A percentile compares a stretch with the other conserved stretches of the same genome.
Evolutionary conservation across 2,797 vertebrate species (phyloP).

Genomic region (Ceryle rudis): DNA sequence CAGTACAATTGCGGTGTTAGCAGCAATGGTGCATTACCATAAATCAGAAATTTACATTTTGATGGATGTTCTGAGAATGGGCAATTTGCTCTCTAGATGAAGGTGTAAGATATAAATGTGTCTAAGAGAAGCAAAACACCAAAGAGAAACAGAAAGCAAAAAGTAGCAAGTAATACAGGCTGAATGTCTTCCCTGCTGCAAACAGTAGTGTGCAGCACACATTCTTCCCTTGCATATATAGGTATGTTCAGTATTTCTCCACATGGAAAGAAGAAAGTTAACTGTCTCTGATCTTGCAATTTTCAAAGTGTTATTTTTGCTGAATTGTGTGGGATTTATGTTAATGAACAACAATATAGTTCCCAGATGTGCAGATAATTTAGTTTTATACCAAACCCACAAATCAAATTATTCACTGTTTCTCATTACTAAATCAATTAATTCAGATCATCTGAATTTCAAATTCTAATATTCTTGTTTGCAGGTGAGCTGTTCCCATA

Average conservation of each 20-base stretch:
- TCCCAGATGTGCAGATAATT: background rate
- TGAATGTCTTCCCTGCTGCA: background rate
- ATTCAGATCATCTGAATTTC: background rate
- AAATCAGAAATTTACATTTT: background rate
- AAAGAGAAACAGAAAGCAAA: background rate
- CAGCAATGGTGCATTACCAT: rapidly evolving
- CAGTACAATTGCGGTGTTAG: background rate
- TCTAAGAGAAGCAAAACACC: background rate
- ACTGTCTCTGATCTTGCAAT: background rate
- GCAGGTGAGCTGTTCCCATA: background rate
- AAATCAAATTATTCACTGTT: background rate
- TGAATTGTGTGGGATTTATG: background rate
- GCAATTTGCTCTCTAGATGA: background rate
- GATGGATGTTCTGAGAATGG: background rate
- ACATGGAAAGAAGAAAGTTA: background rate
- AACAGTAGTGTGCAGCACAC: background rate
- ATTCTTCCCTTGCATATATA: background rate
- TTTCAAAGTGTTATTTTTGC: background rate
- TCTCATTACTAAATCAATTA: background rate
- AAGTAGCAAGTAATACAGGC: background rate
- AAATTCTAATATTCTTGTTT: background rate
- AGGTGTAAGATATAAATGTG: background rate
- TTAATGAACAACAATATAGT: background rate
- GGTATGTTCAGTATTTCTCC: background rate
- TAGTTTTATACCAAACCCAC: background rate